phyloP scores from a whole-genome alignment of 2,113 vertebrate genomes.

The Cyprinus carpio region DNA sequence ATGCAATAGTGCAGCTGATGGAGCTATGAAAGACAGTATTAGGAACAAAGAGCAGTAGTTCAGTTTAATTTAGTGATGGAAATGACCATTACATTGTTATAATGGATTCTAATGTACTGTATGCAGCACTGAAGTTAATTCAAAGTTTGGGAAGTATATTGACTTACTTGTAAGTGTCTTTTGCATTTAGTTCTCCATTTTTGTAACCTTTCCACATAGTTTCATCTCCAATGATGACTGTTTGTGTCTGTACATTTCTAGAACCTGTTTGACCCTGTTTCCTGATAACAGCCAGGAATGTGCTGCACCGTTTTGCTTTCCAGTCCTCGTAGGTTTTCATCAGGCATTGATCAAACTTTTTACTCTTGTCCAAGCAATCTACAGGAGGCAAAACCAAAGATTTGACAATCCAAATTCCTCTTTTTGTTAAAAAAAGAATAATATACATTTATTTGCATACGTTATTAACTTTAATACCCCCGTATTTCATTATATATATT shows the following conservation, averaged over 20 bases:
- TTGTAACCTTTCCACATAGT: not conserved
- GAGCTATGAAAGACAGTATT: not conserved
- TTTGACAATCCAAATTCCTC: not conserved
- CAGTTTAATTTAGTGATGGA: conserved; percentile 3
- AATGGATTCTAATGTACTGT: not conserved
- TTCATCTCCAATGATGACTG: conserved; percentile 39
- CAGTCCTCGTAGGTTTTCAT: conserved; percentile 28
- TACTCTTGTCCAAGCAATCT: not conserved
- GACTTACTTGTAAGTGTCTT: conserved; percentile 40
- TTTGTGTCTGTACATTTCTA: not conserved
- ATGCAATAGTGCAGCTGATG: not conserved
- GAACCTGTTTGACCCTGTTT: not conserved
- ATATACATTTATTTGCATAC: not conserved
- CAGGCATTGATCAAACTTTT: not conserved
- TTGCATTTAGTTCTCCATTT: conserved; percentile 45
- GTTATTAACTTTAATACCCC: not conserved
- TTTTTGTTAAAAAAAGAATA: too few relatives aligned
- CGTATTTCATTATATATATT: not conserved
- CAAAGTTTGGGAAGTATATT: not conserved
- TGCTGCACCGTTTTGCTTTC: conserved; percentile 14
- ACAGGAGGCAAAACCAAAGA: not conserved
- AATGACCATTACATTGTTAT: not conserved
- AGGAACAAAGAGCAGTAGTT: not conserved
- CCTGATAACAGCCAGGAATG: conserved; percentile 38
- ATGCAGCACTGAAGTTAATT: not conserved